Percentiles rank a stretch among this genome's conserved stretches.
Conservation (phyloP, 2,888 invertebrate species). For the Rhaphigaster nebulosa region DNA sequence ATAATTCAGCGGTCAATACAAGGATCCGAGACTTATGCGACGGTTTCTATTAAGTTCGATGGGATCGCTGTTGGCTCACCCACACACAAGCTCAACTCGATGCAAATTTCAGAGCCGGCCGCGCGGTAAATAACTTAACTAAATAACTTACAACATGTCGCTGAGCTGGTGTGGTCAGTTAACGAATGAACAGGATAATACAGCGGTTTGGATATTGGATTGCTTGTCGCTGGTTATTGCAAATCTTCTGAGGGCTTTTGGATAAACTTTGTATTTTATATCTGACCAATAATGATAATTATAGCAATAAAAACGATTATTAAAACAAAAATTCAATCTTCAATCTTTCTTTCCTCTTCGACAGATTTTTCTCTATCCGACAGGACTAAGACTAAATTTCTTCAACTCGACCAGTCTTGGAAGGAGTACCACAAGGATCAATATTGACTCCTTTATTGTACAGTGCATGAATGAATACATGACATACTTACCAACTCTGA, state of each 20-base stretch:
- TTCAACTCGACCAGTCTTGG: too few species aligned
- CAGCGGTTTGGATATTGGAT: too few species aligned
- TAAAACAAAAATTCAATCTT: too few species aligned
- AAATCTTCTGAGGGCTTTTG: background rate
- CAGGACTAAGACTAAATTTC: too few species aligned
- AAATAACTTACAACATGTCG: conserved; percentile 23
- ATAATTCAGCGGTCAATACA: conserved; percentile 5
- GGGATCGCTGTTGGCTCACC: background rate
- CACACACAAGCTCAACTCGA: background rate
- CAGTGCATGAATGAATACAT: too few species aligned
- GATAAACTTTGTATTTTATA: background rate
- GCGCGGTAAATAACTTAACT: background rate
- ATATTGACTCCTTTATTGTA: too few species aligned
- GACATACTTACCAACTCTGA: too few species aligned
- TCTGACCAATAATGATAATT: background rate
- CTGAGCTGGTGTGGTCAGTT: background rate
- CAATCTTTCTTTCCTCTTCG: too few species aligned
- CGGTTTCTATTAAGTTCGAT: conserved; percentile 19
- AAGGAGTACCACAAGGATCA: too few species aligned
- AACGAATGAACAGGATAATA: background rate
- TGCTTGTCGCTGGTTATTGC: background rate
- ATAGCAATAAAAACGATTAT: too few species aligned
- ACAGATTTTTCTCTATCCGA: too few species aligned
- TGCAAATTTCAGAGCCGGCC: background rate
- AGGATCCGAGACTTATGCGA: conserved; percentile 20